Conservation (phyloP, 2,888 invertebrate genomes). For the Sinelater perroti region DNA sequence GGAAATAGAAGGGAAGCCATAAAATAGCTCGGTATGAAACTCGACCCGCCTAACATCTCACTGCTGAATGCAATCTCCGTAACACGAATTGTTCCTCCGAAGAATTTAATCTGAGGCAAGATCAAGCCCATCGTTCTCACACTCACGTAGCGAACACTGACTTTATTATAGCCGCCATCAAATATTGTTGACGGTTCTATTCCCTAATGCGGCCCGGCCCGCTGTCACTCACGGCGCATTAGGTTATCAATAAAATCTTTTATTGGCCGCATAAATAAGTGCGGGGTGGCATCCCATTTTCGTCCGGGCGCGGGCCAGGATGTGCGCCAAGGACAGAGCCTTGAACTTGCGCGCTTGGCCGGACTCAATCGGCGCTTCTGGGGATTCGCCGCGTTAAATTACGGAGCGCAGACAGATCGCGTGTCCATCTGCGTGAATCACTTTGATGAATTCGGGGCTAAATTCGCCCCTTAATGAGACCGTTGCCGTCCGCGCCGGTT, state of each 20-base stretch:
- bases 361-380: too few relatives aligned
- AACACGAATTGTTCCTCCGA: slow-evolving; percentile 5
- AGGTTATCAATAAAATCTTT: slow-evolving; percentile 33
- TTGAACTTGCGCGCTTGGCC: too few relatives aligned
- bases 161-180: slow-evolving; percentile 25
- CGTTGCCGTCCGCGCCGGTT: slow-evolving; percentile 17
- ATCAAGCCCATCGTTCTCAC: slow-evolving; percentile 20
- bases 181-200: slow-evolving; percentile 27
- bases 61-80: not conserved
- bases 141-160: slow-evolving; percentile 19
- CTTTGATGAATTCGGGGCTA: slow-evolving; percentile 26
- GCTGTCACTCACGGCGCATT: slow-evolving; percentile 26
- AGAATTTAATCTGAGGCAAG: slow-evolving; percentile 20
- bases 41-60: too few relatives aligned
- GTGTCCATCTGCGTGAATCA: slow-evolving; percentile 18
- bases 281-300: not conserved
- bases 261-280: slow-evolving; percentile 25
- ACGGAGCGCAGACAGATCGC: slow-evolving; percentile 9
- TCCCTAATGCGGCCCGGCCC: slow-evolving; percentile 19
- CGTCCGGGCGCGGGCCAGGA: not conserved
- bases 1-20: too few relatives aligned
- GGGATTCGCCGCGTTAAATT: slow-evolving; percentile 2
- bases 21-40: too few relatives aligned
- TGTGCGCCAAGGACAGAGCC: not conserved
- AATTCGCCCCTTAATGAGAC: slow-evolving; percentile 28